Evolutionary conservation across 2,888 invertebrate species (phyloP).

Genomic region (Synergus umbraculus): DNA sequence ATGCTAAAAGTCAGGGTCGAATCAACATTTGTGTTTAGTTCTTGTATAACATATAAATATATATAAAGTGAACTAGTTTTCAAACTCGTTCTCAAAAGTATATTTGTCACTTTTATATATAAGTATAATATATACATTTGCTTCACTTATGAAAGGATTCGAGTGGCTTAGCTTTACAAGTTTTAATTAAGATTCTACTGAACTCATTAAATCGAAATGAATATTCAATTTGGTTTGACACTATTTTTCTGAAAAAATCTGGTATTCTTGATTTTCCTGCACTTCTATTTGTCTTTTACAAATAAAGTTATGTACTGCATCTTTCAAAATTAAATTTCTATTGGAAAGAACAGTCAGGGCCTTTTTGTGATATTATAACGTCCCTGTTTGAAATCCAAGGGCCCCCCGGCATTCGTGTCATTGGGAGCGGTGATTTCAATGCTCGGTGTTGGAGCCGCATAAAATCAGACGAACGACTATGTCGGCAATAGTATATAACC

Average conservation of each 20-base stretch:
- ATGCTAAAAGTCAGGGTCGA: slow-evolving; percentile 6
- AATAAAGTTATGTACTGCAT: not conserved
- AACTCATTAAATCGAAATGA: not conserved
- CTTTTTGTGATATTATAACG: not conserved
- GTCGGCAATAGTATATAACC: not conserved
- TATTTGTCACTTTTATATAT: not conserved
- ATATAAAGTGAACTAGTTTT: not conserved
- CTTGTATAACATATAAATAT: not conserved
- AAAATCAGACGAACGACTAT: not conserved
- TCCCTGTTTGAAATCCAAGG: slow-evolving; percentile 50
- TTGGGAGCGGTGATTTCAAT: slow-evolving; percentile 64
- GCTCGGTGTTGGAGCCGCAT: slow-evolving; percentile 50
- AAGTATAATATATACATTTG: not conserved
- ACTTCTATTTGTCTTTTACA: not conserved
- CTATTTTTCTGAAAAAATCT: not conserved
- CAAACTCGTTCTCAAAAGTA: not conserved
- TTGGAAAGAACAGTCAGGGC: not conserved
- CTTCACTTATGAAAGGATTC: not conserved
- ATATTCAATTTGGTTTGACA: not conserved
- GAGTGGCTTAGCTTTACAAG: not conserved
- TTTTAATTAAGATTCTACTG: not conserved
- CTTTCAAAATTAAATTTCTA: not conserved
- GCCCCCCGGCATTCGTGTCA: slow-evolving; percentile 65
- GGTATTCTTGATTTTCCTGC: not conserved
- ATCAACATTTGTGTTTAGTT: not conserved